Evolutionary conservation across 30 jellyfish, hydroid and myxozoan species (phyloP).

Genomic region (Cassiopea andromeda): DNA sequence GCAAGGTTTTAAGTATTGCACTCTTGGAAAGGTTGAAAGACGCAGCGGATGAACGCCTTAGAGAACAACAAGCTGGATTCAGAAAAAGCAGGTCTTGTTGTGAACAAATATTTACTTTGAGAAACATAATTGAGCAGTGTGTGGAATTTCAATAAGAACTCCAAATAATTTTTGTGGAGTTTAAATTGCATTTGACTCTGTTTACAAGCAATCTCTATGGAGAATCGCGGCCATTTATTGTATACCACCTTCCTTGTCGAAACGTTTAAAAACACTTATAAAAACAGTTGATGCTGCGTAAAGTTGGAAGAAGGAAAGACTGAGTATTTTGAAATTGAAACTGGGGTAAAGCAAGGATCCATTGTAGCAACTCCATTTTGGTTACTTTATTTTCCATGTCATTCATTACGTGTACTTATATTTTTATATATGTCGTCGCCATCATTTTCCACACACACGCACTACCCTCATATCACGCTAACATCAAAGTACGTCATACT

Average conservation of each 20-base stretch:
- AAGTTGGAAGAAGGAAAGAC: background rate
- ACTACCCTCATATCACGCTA: no score
- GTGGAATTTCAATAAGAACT: background rate
- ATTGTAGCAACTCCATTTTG: no score
- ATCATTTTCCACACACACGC: no score
- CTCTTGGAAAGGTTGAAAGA: background rate
- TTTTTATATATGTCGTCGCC: no score
- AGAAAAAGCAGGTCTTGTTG: background rate
- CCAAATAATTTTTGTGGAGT: background rate
- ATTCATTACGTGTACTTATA: no score
- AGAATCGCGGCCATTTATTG: background rate
- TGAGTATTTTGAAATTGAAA: background rate
- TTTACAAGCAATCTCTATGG: background rate
- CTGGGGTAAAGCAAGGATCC: background rate
- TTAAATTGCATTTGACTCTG: background rate
- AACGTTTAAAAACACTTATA: no score
- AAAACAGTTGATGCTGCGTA: background rate
- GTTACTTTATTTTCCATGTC: no score
- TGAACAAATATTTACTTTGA: background rate
- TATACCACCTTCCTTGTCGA: background rate
- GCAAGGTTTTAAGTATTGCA: background rate
- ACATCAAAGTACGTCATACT: no score
- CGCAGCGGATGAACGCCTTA: background rate
- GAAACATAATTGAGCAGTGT: background rate
- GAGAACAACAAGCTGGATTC: background rate